Percentiles rank a stretch among this genome's conserved stretches.
Conservation (phyloP, 2,797 vertebrate species). For the Myripristis jacobus region DNA sequence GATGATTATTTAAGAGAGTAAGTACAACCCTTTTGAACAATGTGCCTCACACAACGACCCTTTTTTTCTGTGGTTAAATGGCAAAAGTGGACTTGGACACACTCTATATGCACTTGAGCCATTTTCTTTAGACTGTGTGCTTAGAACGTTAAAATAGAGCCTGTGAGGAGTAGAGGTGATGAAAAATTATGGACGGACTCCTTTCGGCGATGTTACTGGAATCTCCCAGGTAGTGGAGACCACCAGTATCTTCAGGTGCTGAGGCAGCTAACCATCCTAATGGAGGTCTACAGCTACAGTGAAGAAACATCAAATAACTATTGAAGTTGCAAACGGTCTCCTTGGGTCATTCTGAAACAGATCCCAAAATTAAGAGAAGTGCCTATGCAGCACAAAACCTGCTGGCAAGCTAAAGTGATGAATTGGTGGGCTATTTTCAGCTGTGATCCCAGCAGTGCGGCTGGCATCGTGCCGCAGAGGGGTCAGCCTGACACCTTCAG, state of each 20-base stretch:
- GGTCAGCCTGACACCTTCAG: slow-evolving; percentile 75
- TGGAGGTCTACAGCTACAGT: slow-evolving; percentile 19
- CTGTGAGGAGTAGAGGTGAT: too few species aligned
- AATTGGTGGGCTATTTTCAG: slow-evolving; percentile 81
- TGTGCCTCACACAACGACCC: too few species aligned
- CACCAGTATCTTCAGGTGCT: slow-evolving; percentile 27
- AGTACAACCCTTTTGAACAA: too few species aligned
- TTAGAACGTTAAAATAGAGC: too few species aligned
- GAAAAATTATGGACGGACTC: not conserved
- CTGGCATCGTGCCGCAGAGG: slow-evolving; percentile 70
- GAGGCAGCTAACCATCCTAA: slow-evolving; percentile 35
- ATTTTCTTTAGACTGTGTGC: too few species aligned
- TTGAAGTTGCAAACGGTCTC: slow-evolving; percentile 60
- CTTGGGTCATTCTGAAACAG: slow-evolving; percentile 65
- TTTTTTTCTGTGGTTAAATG: too few species aligned
- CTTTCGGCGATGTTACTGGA: not conserved
- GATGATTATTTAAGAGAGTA: too few species aligned
- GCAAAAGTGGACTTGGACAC: too few species aligned
- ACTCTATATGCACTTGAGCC: too few species aligned
- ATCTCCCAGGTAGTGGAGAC: slow-evolving; percentile 11
- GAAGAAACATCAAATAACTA: slow-evolving; percentile 43
- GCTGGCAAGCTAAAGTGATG: slow-evolving; percentile 71
- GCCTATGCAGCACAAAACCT: slow-evolving; percentile 64
- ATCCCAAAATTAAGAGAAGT: slow-evolving; percentile 69
- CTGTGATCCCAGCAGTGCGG: slow-evolving; percentile 60